phyloP scores from a whole-genome alignment of 2,888 invertebrate genomes.

The Nymphalis urticae region DNA sequence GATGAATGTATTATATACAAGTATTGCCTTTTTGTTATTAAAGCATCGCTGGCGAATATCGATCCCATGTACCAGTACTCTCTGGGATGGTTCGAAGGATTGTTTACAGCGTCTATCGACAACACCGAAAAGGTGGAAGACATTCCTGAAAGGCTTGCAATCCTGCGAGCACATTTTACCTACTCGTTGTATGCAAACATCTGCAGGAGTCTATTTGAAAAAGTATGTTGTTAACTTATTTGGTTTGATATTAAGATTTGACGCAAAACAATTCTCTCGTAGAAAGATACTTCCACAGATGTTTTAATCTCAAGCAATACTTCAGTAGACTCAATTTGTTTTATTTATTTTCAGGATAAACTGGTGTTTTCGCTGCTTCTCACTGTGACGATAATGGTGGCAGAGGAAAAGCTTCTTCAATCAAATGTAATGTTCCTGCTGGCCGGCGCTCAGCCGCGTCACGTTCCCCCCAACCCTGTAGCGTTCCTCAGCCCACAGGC shows the following conservation, averaged over 20 bases:
- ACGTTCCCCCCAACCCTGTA: constrained; percentile 62
- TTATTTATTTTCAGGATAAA: constrained; percentile 85
- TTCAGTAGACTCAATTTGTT: background rate
- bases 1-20: no score
- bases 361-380: constrained; percentile 91
- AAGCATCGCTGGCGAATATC: constrained; percentile 92
- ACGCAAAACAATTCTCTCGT: background rate
- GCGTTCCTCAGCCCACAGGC: constrained; percentile 66
- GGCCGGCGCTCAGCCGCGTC: constrained; percentile 86
- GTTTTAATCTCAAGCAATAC: background rate
- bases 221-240: constrained; percentile 72
- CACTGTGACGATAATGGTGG: constrained; percentile 85
- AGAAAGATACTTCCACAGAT: background rate
- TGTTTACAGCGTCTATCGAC: constrained; percentile 93
- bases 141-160: constrained; percentile 86
- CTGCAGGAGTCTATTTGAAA: constrained; percentile 96
- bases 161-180: constrained; percentile 91
- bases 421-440: constrained; percentile 92
- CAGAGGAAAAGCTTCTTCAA: constrained; percentile 81
- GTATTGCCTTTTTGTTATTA: constrained; percentile 38
- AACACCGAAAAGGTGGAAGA: constrained; percentile 93
- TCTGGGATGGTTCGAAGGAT: constrained; percentile 94
- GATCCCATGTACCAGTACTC: constrained; percentile 99
- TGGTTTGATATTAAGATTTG: background rate
- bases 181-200: constrained; percentile 94